Evolutionary conservation across 2,797 vertebrate genomes (phyloP), one percentile per base, ranked within the genome.

Genomic region (Fistularia tabacaria): DNA sequence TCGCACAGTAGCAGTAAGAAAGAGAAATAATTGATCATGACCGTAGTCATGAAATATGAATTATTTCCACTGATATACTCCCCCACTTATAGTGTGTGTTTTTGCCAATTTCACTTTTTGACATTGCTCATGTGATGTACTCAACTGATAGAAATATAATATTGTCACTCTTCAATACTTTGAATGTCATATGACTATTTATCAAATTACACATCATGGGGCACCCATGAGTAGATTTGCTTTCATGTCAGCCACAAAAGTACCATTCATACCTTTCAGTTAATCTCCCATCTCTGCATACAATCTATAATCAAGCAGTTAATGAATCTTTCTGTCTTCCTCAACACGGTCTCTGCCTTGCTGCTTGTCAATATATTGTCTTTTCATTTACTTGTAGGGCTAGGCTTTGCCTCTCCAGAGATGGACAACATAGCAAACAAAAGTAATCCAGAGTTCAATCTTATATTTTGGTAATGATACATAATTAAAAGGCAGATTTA

Each of bases 171-270:
- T 77, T 66, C 49, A 39, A 66, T 36, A 53, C 13, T 53, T 25
- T 7, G 63, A 36, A n/a, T 25, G 48, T 70, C 58, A 62, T 51
- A 64, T 59, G 58, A 71, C 62, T 56, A 48, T 69, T 75, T 56
- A 68, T 14, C 47, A 55, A 71, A 57, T 46, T 53, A 57, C 44
- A 59, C 25, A 56, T 62, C 57, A 77, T 8, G 0, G 63, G 63
- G 46, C 54, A 46, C 54, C 43, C 59, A 62, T 70, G 55, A 73
- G 25, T 56, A 49, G 52, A 66, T 67, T 54, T 41, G 37, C 40
- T 59, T 59, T 49, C 64, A 73, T 79, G 15, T 72, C 41, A 51
- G 36, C 51, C 49, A 69, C 51, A 71, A 60, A 36, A 63, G 59
- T 45, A 4, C n/a, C 49, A 65, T 66, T 70, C 50, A 15, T 54